Percentiles rank a stretch among this genome's conserved stretches.
Evolutionary conservation across 2,888 invertebrate genomes (phyloP).

Genomic region (Nesidiocoris tenuis): DNA sequence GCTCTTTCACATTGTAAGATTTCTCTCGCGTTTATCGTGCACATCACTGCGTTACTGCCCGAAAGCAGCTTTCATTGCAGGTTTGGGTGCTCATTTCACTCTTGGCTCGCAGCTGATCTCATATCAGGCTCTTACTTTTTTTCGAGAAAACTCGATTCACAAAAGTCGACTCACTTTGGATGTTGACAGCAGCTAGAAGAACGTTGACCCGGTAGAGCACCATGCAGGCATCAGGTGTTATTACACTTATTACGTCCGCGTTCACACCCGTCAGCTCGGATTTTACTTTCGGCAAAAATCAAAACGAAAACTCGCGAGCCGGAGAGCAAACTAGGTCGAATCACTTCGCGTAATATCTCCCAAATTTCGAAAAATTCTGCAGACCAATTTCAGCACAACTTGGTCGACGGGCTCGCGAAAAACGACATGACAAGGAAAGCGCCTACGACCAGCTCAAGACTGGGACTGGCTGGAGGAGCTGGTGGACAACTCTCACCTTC

Average conservation of each 20-base stretch:
- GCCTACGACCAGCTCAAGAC: constrained; percentile 16
- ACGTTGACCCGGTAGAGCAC: constrained; percentile 26
- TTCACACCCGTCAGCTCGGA: not conserved
- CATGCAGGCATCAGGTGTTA: constrained; percentile 36
- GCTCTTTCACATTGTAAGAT: too few relatives aligned
- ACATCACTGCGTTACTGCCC: not conserved
- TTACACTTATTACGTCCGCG: constrained; percentile 10
- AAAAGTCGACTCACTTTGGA: constrained; percentile 22
- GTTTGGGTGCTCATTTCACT: not conserved
- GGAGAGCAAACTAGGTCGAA: not conserved
- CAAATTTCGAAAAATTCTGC: not conserved
- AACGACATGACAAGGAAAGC: constrained; percentile 21
- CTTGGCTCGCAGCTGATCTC: not conserved
- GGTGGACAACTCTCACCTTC: constrained; percentile 35
- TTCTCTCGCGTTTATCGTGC: not conserved
- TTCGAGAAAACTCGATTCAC: too few relatives aligned
- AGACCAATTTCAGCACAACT: not conserved
- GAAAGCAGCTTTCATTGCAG: not conserved
- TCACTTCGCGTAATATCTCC: too few relatives aligned
- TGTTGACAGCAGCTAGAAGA: constrained; percentile 35
- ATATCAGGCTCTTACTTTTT: too few relatives aligned
- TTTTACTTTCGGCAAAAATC: not conserved
- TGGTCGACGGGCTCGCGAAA: constrained; percentile 9
- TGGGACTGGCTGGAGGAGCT: constrained; percentile 4
- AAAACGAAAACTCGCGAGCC: not conserved